phyloP scores from a whole-genome alignment of 2,797 vertebrate species.

The Ctenochaetus hawaiiensis region DNA sequence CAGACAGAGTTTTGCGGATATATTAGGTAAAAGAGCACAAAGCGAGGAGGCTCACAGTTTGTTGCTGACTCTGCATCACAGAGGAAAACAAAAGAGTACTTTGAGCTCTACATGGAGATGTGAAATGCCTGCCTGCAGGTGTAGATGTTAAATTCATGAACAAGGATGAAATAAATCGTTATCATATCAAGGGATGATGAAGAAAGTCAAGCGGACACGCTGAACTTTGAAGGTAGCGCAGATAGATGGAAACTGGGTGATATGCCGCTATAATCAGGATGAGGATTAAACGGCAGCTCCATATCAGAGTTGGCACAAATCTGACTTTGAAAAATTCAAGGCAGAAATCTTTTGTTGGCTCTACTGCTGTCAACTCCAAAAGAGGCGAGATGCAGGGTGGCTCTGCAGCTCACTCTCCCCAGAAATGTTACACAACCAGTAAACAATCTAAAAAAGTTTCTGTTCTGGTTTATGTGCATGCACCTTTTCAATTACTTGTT shows the following conservation, averaged over 20 bases:
- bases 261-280: slow-evolving; percentile 54
- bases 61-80: slow-evolving; percentile 60
- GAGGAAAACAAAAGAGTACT: slow-evolving; percentile 51
- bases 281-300: slow-evolving; percentile 58
- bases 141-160: slow-evolving; percentile 73
- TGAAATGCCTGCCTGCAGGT: slow-evolving; percentile 55
- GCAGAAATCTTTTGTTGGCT: slow-evolving; percentile 46
- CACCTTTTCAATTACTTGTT: slow-evolving; percentile 7
- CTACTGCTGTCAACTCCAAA: slow-evolving; percentile 25
- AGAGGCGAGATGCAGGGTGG: slow-evolving; percentile 9
- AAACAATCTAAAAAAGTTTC: slow-evolving; percentile 15
- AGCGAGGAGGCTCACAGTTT: slow-evolving; percentile 12
- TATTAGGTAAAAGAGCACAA: slow-evolving; percentile 47
- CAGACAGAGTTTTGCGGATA: slow-evolving; percentile 27
- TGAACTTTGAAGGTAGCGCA: slow-evolving; percentile 58
- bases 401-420: slow-evolving; percentile 34
- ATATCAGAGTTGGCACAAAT: slow-evolving; percentile 59
- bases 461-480: not conserved
- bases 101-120: slow-evolving; percentile 30
- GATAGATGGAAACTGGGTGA: slow-evolving; percentile 44
- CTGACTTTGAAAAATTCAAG: slow-evolving; percentile 50
- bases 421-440: slow-evolving; percentile 24
- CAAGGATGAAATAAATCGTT: slow-evolving; percentile 60
- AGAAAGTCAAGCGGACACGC: slow-evolving; percentile 36
- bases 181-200: slow-evolving; percentile 60